Base-by-base conservation (phyloP, 2,888 invertebrate genomes). In the Acronicta alni region DNA sequence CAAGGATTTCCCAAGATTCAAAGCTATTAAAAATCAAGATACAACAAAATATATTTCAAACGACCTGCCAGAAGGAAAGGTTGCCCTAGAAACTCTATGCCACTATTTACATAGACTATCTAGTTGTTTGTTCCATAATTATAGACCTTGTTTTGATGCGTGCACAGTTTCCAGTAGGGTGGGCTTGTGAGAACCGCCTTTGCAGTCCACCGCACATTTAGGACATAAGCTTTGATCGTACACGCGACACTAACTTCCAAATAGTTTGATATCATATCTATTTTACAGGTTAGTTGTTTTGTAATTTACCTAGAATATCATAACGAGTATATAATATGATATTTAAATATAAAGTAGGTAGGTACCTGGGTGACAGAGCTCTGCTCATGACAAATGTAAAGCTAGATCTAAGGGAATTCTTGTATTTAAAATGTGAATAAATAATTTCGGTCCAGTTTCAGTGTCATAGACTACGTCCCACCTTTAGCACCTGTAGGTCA, bases 171-270 rank as follows among this genome's bases (percentile, higher is more conserved):
- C 74, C 72, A 73, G n/a, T 16, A 51, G 67, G 38, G n/a, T 61
- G 68, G 23, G 38, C 71, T 23, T 45, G 35, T 57, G 44, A 39
- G 49, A 45, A 45, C 53, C 67, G 16, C 15, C 23, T 54, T 49
- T 32, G n/a, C 64, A 39, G 57, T 64, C 67, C 69, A 65, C 17
- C 53, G 74, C 66, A 60, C 74, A 72, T 62, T 67, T 46, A 47
- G 56, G 42, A 10, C 55, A 47, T 54, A 54, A 54, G 69, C 74
- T 76, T 76, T 76, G 75, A 76, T 76, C 71, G 53, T 72, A 55
- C 32, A 57, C 52, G 64, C 53, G 61, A 64, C 59, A 66, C 59
- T 71, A 71, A 75, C 45, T 67, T 58, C 44, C 30, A 57, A 56
- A 72, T 74, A 72, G 72, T 73, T 76, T 66, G 57, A 53, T 59